phyloP scores from a whole-genome alignment of 2,888 invertebrate genomes.

The Agrochola lota region DNA sequence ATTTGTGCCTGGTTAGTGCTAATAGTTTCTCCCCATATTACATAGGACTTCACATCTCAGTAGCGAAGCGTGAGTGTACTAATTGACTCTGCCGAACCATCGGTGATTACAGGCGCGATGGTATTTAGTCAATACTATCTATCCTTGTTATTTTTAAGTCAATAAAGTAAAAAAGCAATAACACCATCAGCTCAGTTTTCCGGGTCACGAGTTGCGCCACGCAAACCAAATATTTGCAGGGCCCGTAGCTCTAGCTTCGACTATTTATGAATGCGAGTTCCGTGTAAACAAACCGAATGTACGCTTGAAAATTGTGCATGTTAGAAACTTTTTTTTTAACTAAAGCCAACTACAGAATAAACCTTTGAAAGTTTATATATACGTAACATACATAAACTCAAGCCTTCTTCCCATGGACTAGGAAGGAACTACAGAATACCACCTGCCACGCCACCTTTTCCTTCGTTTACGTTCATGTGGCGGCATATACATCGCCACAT shows the following conservation, averaged over 20 bases:
- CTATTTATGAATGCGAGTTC: conserved; percentile 9
- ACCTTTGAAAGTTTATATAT: background rate
- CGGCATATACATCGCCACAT: no score
- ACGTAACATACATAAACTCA: background rate
- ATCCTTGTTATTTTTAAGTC: background rate
- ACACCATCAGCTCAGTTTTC: background rate
- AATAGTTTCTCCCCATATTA: background rate
- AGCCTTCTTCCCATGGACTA: background rate
- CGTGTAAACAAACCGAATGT: conserved; percentile 2
- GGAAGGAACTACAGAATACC: background rate
- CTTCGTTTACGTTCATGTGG: background rate
- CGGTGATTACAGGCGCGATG: background rate
- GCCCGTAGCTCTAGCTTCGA: background rate
- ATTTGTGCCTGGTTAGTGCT: background rate
- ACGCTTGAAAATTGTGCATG: background rate
- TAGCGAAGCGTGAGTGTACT: background rate
- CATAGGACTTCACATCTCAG: background rate
- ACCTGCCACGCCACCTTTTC: background rate
- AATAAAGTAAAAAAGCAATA: background rate
- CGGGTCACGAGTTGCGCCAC: background rate
- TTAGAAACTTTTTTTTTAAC: background rate
- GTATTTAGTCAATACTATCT: background rate
- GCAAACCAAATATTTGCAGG: conserved; percentile 19
- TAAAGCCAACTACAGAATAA: background rate
- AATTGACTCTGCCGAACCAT: background rate